Base-by-base conservation (phyloP, 2,113 vertebrate genomes). In the Pagrus major region DNA sequence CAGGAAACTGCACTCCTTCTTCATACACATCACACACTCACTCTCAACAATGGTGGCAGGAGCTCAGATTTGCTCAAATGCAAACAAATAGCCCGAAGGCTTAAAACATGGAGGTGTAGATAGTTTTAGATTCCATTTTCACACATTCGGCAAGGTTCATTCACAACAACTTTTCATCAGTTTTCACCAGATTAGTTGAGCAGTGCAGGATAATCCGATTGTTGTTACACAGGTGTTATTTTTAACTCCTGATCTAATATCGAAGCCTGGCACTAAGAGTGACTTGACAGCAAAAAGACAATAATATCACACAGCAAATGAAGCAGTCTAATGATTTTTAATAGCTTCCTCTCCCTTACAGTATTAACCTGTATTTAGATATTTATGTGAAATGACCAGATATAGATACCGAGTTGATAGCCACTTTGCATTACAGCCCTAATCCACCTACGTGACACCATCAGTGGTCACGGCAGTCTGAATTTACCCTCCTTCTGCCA, bases 331-430 rank as follows among this genome's bases (percentile, higher is more conserved):
- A 31, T 42, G 2, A 5, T 65, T 29, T 51, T 63, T 20, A 47
- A 66, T 16, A 31, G 31, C 18, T 58, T 47, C 39, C 49, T 35
- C 20, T 27, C 60, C 65, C 47, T 11, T 21, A 44, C 18, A n/a
- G 12, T 39, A 16, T 33, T 27, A 27, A 27, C 9, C 49, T 46
- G 8, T 20, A 47, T 47, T 12, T 10, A 21, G 1, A 37, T 60
- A 61, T 27, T 15, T 31, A 33, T 63, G 47, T 74, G 59, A 74
- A n/a, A 41, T 63, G 31, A 52, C 37, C 56, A 11, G 12, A 27
- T n/a, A 41, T 15, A 41, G 25, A 42, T 41, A n/a, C 5, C 47
- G 42, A 74, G 16, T 16, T 42, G 16, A 29, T 44, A 16, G 23
- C 51, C 21, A 23, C 44, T 52, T 49, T 59, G 41, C 41, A 18